Conservation (phyloP, 2,797 vertebrate species). For the Loris lydekkerianus region DNA sequence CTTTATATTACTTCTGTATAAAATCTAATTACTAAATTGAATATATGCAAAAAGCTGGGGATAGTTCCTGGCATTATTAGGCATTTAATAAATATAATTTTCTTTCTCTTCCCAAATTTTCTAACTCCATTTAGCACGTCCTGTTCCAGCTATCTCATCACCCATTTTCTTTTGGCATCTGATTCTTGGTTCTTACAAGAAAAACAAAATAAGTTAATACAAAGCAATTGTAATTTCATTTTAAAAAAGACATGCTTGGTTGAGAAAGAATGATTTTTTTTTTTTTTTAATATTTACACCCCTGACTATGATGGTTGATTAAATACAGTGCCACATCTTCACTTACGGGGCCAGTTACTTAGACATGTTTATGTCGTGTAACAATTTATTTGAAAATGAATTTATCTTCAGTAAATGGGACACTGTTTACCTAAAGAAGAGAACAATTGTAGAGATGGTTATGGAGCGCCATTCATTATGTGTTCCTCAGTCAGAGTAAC, state of each 20-base stretch:
- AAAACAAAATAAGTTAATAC: conserved; percentile 62
- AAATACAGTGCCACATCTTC: conserved; percentile 78
- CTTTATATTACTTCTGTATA: neutral
- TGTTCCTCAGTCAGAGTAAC: conserved; percentile 21
- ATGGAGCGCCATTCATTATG: conserved; percentile 58
- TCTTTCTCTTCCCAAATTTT: neutral
- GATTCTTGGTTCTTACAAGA: neutral
- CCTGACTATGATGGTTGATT: conserved; percentile 77
- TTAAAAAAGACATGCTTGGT: conserved; percentile 69
- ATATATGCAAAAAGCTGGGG: neutral
- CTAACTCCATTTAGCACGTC: neutral
- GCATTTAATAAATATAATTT: conserved; percentile 21
- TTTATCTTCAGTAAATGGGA: conserved; percentile 77
- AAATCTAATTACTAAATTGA: conserved; percentile 18
- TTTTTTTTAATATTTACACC: conserved; percentile 55
- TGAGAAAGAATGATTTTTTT: conserved; percentile 73
- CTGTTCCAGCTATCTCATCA: neutral
- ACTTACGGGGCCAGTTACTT: conserved; percentile 80
- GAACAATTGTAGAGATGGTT: conserved; percentile 63
- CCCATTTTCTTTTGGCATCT: conserved; percentile 14
- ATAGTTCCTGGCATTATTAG: neutral
- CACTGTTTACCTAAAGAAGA: conserved; percentile 63
- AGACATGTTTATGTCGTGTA: conserved; percentile 80
- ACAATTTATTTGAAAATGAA: conserved; percentile 85
- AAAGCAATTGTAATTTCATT: conserved; percentile 71